Evolutionary conservation across 1,140 invertebrate genomes (phyloP).

Genomic region (Eciton burchellii): DNA sequence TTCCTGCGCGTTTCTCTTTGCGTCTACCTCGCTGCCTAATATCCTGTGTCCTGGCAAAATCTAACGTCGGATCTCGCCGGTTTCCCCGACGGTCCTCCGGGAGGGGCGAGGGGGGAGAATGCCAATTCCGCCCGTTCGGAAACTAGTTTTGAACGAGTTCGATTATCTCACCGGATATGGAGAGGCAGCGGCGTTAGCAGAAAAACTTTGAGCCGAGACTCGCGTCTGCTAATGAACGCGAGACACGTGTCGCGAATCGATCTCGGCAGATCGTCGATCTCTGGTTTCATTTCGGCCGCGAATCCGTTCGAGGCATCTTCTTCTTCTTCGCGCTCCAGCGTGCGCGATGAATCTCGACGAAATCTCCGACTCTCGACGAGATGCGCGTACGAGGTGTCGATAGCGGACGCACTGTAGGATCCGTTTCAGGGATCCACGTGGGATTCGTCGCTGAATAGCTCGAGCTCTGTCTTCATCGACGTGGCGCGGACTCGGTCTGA

Average conservation of each 20-base stretch:
- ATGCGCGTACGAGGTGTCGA: too few species aligned
- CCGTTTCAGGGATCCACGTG: too few species aligned
- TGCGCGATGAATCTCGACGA: too few species aligned
- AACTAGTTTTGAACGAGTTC: slow-evolving; percentile 57
- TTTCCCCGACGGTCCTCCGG: slow-evolving; percentile 52
- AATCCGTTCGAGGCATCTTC: too few species aligned
- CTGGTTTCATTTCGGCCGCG: background rate
- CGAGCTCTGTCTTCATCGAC: too few species aligned
- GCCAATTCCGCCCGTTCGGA: slow-evolving; percentile 66
- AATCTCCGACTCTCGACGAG: too few species aligned
- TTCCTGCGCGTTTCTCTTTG: slow-evolving; percentile 66
- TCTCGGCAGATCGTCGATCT: background rate
- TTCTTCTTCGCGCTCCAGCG: too few species aligned
- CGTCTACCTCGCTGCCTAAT: slow-evolving; percentile 66
- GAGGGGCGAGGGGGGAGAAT: too few species aligned
- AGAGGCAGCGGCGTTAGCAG: background rate
- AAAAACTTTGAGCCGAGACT: slow-evolving; percentile 46
- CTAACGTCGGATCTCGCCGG: slow-evolving; percentile 72
- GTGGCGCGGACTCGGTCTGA: too few species aligned
- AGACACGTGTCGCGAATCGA: background rate
- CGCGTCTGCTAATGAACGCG: slow-evolving; percentile 11
- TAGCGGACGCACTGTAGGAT: too few species aligned
- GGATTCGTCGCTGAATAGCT: too few species aligned
- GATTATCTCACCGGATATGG: slow-evolving; percentile 56
- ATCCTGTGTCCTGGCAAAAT: slow-evolving; percentile 73